Evolutionary conservation across 2,113 vertebrate genomes (phyloP), one percentile per base, ranked within the genome.

Genomic region (Pungitius pungitius): DNA sequence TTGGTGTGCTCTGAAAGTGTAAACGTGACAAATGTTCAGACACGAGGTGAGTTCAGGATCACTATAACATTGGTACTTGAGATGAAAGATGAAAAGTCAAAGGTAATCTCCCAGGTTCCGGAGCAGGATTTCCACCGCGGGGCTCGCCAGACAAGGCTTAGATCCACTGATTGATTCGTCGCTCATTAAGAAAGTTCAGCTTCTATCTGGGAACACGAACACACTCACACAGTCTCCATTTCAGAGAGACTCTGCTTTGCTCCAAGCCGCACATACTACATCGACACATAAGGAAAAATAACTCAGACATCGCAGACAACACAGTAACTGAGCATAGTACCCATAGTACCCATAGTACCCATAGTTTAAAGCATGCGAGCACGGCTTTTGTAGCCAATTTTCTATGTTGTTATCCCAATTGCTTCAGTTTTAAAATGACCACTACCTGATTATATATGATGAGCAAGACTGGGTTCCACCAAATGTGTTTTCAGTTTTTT

Each of bases 71-170:
- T 26, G 65, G 56, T 35, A 5, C n/a, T 18, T 64, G 52, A 67
- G 54, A n/a, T 63, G 58, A 78, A 47, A 47, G 56, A 69, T 24
- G 45, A 82, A 67, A 69, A 74, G 69, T 76, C 61, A 9, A 75
- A 66, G 42, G 62, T 33, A 49, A 59, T 81, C 75, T 77, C 33
- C 59, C 39, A 57, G 59, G 58, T 81, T 80, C 12, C 12, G 1
- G 54, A 61, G 52, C 8, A 2, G 58, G 70, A 82, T 77, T 73
- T 79, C 82, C 66, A 64, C 76, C 52, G 69, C 49, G n/a, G 74
- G 62, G 63, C 35, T 70, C 82, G 81, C 86, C 88, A 87, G 74
- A 78, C 69, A 60, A 72, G 80, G 85, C 85, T 77, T 40, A 76
- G 75, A 75, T 59, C 42, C 60, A 20, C 40, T 67, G 73, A 86